These are phyloP conservation scores for Gallinago paraguaiae DNA, from an alignment of 2,113 vertebrate genomes.

Conservation along the genomic window DNA sequence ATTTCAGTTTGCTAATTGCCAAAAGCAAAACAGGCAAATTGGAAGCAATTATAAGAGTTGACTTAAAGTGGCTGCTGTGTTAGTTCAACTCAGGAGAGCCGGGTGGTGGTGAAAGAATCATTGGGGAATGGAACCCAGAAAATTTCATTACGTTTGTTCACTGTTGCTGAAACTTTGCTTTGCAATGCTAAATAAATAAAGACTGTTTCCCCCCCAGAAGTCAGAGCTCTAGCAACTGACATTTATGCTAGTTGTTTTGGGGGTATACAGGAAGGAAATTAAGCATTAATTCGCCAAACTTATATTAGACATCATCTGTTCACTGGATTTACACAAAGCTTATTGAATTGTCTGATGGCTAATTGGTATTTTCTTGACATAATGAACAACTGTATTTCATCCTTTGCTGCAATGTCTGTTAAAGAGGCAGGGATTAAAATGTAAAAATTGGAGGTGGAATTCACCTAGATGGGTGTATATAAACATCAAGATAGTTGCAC, in stretches of 20 bases:
- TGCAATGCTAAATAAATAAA: conserved; percentile 42
- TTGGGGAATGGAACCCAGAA: conserved; percentile 50
- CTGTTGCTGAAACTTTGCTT: conserved; percentile 57
- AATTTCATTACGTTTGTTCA: conserved; percentile 42
- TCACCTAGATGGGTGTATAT: not conserved
- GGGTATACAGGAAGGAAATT: conserved; percentile 43
- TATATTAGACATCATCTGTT: conserved; percentile 70
- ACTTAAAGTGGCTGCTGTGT: conserved; percentile 65
- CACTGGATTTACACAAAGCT: conserved; percentile 68
- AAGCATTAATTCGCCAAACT: conserved; percentile 66
- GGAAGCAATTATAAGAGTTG: conserved; percentile 80
- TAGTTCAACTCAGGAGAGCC: conserved; percentile 25
- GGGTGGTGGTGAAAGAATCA: not conserved
- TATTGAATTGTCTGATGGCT: conserved; percentile 68
- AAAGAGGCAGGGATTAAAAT: conserved; percentile 22
- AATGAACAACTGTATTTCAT: conserved; percentile 69
- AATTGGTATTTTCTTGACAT: conserved; percentile 75
- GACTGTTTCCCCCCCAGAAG: conserved; percentile 22
- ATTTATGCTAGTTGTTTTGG: conserved; percentile 23
- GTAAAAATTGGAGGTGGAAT: not conserved
- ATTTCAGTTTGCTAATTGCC: conserved; percentile 83
- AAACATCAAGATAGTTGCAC: not conserved
- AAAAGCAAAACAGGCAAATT: conserved; percentile 84
- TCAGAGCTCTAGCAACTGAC: conserved; percentile 33
- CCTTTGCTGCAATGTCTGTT: not conserved